Base-by-base conservation (phyloP, 2,888 invertebrate species). In the Yponomeuta evonymella region DNA sequence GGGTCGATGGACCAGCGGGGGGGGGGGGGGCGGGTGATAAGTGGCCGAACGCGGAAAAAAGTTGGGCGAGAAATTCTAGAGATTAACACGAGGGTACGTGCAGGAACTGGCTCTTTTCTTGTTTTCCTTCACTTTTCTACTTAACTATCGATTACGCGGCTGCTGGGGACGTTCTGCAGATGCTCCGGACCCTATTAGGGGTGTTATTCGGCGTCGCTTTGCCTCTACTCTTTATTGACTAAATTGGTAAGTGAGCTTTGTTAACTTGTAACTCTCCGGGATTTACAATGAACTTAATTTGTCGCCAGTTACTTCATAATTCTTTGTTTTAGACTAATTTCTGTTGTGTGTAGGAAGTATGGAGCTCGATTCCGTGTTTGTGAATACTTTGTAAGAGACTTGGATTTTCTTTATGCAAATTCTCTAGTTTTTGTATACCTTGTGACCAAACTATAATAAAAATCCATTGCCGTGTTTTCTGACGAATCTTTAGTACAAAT, bases 31-130 rank as follows among this genome's bases (percentile, higher is more conserved):
- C 81, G 81, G 85, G 85, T 84, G 86, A 86, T 89, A 89, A 89
- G 90, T 89, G 90, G 89, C 83, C 77, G 82, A 84, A 85, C 85
- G 51, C 51, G 51, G 89, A 88, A 89, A 89, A 89, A 91, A 88
- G 84, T 89, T 89, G 76, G 84, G 81, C 83, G 87, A 71, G 70
- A 84, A 88, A 89, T 88, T 90, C 88, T 88, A 88, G 85, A 80
- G 84, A 85, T 85, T 84, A 82, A 83, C 81, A 82, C 80, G 79
- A 77, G 75, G 76, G 77, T 80, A 82, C 83, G 85, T 84, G 84
- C 78, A 79, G 76, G 43, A 10, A 11, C 62, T 1, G 30, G 29
- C 51, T 58, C 43, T 33, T 65, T 65, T 67, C 67, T 9, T 67
- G 43, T 48, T 43, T 43, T 48, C 30, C 30, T 15, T n/a, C 67